phyloP scores from a whole-genome alignment of 2,888 invertebrate species.

The Diabrotica balteata region DNA sequence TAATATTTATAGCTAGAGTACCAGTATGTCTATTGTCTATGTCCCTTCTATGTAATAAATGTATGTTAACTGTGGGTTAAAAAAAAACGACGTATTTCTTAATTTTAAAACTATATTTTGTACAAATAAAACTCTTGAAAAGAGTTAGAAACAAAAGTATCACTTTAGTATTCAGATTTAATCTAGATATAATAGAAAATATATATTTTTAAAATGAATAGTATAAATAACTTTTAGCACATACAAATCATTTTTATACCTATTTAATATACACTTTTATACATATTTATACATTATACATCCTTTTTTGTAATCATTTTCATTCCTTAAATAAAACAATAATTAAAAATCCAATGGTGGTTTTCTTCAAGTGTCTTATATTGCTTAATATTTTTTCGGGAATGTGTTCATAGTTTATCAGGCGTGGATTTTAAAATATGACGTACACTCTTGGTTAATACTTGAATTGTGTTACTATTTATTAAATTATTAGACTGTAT shows the following conservation, averaged over 20 bases:
- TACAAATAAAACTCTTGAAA: constrained; percentile 29
- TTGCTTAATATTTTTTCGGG: constrained; percentile 28
- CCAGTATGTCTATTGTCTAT: too few species aligned
- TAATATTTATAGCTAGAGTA: too few species aligned
- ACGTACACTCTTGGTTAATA: not conserved
- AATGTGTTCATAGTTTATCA: constrained; percentile 41
- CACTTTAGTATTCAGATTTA: constrained; percentile 26
- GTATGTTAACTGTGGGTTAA: not conserved
- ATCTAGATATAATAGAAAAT: constrained; percentile 44
- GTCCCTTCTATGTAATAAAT: too few species aligned
- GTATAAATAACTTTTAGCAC: constrained; percentile 47
- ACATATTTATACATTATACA: constrained; percentile 34
- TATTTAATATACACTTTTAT: constrained; percentile 43
- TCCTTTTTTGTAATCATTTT: constrained; percentile 5
- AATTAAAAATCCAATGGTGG: constrained; percentile 1
- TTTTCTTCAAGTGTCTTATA: constrained; percentile 35
- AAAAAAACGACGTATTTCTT: not conserved
- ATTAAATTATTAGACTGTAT: too few species aligned
- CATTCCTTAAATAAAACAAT: constrained; percentile 13
- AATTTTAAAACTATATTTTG: constrained; percentile 26
- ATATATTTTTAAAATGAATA: constrained; percentile 45
- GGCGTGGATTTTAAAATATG: too few species aligned
- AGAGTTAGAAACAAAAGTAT: constrained; percentile 23
- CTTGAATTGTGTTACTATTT: constrained; percentile 22
- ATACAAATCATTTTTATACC: constrained; percentile 44